These are phyloP conservation scores for Poicephalus meyeri DNA, from an alignment of 2,113 vertebrate species.

Conservation along the genomic window DNA sequence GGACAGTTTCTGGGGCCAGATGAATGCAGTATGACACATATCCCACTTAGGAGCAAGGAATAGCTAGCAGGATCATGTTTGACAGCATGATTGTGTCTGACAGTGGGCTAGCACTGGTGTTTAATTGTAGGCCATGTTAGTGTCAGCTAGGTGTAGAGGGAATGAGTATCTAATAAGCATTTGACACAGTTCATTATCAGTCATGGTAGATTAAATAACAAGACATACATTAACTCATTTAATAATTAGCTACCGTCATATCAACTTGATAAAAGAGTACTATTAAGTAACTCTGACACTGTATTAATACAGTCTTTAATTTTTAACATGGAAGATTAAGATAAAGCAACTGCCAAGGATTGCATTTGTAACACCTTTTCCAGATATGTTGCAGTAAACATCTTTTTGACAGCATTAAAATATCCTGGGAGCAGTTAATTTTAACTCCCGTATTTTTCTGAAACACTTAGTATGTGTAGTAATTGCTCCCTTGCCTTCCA, in stretches of 20 bases:
- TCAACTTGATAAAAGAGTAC: conserved; percentile 58
- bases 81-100: background rate
- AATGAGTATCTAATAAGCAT: conserved; percentile 26
- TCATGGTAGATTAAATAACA: conserved; percentile 58
- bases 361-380: background rate
- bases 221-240: conserved; percentile 49
- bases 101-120: background rate
- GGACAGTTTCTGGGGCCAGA: background rate
- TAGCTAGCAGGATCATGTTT: background rate
- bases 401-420: background rate
- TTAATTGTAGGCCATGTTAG: conserved; percentile 1
- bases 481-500: background rate
- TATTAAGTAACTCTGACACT: conserved; percentile 52
- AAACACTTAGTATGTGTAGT: background rate
- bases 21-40: background rate
- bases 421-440: background rate
- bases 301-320: conserved; percentile 56
- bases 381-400: background rate
- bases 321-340: conserved; percentile 49
- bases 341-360: background rate
- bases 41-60: background rate
- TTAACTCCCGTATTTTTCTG: background rate
- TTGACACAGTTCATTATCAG: conserved; percentile 46
- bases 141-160: conserved; percentile 42
- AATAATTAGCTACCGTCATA: conserved; percentile 63